A percentile compares a stretch with the other conserved stretches of the same genome.
Conservation (phyloP, 2,113 vertebrate species). For the Ammodytes dubius region DNA sequence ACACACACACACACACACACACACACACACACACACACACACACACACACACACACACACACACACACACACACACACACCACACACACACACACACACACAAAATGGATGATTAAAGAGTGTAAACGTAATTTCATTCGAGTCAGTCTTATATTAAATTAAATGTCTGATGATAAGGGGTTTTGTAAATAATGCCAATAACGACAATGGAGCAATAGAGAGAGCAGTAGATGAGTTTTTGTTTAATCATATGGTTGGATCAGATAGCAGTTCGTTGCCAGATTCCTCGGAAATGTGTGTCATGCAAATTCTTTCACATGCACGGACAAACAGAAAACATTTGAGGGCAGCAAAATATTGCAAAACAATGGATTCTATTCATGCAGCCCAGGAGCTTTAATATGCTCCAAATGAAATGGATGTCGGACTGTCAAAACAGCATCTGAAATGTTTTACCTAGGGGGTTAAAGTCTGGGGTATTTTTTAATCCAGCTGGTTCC, state of each 20-base stretch:
- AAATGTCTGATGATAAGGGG: neutral
- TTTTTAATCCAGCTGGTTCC: neutral
- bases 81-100: too few species aligned
- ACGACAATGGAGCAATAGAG: neutral
- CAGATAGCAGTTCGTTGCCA: neutral
- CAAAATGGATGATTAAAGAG: constrained; percentile 17
- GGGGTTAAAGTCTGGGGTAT: too few species aligned
- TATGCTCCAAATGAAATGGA: neutral
- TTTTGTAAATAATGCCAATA: neutral
- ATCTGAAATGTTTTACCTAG: too few species aligned
- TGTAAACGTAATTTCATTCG: neutral
- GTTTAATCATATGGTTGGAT: neutral
- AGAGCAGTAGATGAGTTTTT: neutral
- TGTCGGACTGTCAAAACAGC: neutral
- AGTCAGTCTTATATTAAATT: neutral
- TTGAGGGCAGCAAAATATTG: neutral
- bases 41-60: neutral
- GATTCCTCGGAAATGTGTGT: neutral
- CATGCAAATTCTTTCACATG: neutral
- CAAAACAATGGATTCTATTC: neutral
- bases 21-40: neutral
- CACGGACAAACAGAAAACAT: neutral
- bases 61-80: neutral
- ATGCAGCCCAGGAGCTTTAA: neutral
- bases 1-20: neutral